Conservation (phyloP, 2,888 invertebrate genomes). For the Leptinotarsa tumamoca region DNA sequence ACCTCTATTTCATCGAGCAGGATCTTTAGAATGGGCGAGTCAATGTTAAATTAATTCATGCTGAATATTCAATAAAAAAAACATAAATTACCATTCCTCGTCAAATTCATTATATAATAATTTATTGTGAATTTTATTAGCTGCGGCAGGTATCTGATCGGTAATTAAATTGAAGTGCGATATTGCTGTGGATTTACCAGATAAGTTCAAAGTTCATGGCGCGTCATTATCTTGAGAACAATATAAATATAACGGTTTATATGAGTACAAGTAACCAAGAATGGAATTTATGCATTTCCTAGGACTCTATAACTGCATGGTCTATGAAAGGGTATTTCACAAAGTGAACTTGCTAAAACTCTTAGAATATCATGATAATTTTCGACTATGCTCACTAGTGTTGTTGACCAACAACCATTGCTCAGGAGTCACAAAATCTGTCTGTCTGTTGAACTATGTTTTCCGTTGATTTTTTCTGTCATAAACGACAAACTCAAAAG, state of each 20-base stretch:
- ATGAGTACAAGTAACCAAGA: neutral
- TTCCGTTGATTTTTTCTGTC: too few species aligned
- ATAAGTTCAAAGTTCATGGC: slow-evolving; percentile 3
- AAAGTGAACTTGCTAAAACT: too few species aligned
- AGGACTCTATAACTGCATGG: too few species aligned
- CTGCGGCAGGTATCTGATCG: neutral
- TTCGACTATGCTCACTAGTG: too few species aligned
- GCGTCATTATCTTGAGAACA: neutral
- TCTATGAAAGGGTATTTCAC: too few species aligned
- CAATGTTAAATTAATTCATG: slow-evolving; percentile 14
- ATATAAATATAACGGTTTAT: neutral
- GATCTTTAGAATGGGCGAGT: slow-evolving; percentile 18
- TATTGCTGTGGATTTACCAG: neutral
- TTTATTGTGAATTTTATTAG: slow-evolving; percentile 4
- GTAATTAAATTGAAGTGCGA: slow-evolving; percentile 13
- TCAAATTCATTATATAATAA: slow-evolving; percentile 3
- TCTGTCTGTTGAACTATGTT: too few species aligned
- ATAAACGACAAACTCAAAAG: too few species aligned
- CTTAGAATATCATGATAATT: too few species aligned
- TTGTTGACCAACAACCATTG: too few species aligned
- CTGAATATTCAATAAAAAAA: neutral
- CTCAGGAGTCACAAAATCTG: too few species aligned
- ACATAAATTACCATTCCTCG: neutral
- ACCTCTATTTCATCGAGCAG: neutral
- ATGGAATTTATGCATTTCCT: neutral